phyloP scores from a whole-genome alignment of 2,888 invertebrate genomes.

The Thalpophila matura region DNA sequence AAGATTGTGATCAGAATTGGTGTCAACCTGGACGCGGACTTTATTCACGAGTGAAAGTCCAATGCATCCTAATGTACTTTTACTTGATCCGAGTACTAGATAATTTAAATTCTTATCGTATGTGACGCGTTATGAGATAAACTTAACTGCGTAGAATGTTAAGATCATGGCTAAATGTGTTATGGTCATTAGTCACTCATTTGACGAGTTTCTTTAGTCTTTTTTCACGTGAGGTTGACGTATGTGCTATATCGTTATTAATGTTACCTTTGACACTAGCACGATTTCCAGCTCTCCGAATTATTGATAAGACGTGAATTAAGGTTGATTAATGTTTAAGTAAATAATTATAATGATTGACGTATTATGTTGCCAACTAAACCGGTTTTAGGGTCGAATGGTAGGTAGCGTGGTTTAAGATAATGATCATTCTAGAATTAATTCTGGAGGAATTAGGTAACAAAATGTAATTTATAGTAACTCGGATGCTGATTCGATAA shows the following conservation, averaged over 20 bases:
- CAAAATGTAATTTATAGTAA: slow-evolving; percentile 20
- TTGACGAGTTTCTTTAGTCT: slow-evolving; percentile 34
- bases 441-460: not conserved
- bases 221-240: slow-evolving; percentile 11
- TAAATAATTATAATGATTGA: slow-evolving; percentile 23
- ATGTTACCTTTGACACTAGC: slow-evolving; percentile 39
- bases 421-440: no score
- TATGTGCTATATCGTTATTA: slow-evolving; percentile 17
- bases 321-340: slow-evolving; percentile 13
- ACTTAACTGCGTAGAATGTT: slow-evolving; percentile 65
- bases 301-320: slow-evolving; percentile 25
- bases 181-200: slow-evolving; percentile 48
- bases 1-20: slow-evolving; percentile 63
- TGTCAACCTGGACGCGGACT: slow-evolving; percentile 67
- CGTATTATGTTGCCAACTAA: not conserved
- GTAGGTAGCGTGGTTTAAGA: not conserved
- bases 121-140: slow-evolving; percentile 62
- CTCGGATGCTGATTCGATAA: slow-evolving; percentile 29
- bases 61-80: slow-evolving; percentile 67
- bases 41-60: slow-evolving; percentile 67
- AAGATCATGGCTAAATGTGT: slow-evolving; percentile 72
- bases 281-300: slow-evolving; percentile 11
- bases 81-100: slow-evolving; percentile 53
- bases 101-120: slow-evolving; percentile 51
- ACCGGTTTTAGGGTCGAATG: slow-evolving; percentile 4